Evolutionary conservation across 2,113 vertebrate genomes (phyloP), one percentile per base, ranked within the genome.

Genomic region (Trochalopteron elliotii): DNA sequence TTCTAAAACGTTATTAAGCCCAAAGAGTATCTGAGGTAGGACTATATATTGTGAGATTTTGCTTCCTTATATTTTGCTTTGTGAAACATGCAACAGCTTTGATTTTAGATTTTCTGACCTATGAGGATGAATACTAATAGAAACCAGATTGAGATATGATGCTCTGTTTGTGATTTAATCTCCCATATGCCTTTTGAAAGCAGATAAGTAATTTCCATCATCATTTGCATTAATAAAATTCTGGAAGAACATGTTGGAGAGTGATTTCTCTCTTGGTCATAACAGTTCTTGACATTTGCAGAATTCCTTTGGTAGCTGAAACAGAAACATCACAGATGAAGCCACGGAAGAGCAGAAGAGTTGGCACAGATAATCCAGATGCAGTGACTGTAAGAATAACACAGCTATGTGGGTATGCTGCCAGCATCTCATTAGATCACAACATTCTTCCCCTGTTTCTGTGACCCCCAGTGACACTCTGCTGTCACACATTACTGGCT

Each of bases 121-220:
- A 24, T 72, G 52, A 77, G 55, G 68, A 72, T 3, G 4, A 61
- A 56, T 52, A 24, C 10, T 74, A 59, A 77, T 64, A 79, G 47
- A 57, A 95, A 88, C 53, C 67, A 83, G 59, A 82, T 11, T 95
- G 87, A 82, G 81, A 68, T 84, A 87, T 23, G 47, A 82, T 83
- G 77, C 33, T 96, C 39, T 83, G 59, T 88, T 85, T 94, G 78
- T 72, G 64, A 37, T 92, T 90, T 83, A 83, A 83, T 93, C 71
- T 91, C 44, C 79, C 63, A 59, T 83, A 28, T 80, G 68, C 27
- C 24, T 90, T 95, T 85, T 74, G 90, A 83, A 86, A 89, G 45
- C 59, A 90, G 42, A 87, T 80, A 77, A 70, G 60, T 90, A 85
- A 83, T 83, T 90, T 93, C 76, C 42, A 53, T n/a, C 55, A 53